A percentile compares a stretch with the other conserved stretches of the same genome.
These are phyloP conservation scores for Clupea harengus DNA, from an alignment of 2,113 vertebrate species.

Conservation along the genomic window DNA sequence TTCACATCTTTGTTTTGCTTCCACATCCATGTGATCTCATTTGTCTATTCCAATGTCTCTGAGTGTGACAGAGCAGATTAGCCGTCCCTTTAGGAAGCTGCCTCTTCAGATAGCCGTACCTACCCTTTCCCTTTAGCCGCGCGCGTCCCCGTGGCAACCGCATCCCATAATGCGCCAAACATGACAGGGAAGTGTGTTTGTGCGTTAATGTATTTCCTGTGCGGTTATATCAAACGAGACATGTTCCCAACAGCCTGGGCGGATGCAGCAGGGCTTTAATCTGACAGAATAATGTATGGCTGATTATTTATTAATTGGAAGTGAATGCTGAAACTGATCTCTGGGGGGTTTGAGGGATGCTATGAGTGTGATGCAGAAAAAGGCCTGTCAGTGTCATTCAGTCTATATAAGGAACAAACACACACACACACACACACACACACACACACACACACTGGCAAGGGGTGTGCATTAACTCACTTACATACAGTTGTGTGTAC, in stretches of 20 bases:
- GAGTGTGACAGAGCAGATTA: neutral
- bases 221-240: neutral
- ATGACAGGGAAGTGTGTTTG: neutral
- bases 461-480: neutral
- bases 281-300: constrained; percentile 2
- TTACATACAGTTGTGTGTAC: neutral
- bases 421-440: neutral
- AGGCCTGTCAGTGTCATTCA: constrained; percentile 32
- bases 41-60: neutral
- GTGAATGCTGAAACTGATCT: constrained; percentile 7
- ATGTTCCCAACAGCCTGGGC: neutral
- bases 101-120: neutral
- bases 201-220: neutral
- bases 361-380: constrained; percentile 17
- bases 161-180: neutral
- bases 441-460: neutral
- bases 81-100: neutral
- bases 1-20: neutral
- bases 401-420: constrained; percentile 25
- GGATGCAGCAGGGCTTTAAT: neutral
- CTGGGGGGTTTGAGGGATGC: neutral
- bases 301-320: constrained; percentile 7
- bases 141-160: neutral
- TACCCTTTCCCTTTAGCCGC: neutral
- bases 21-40: neutral